Evolutionary conservation across 1,140 invertebrate genomes (phyloP), one percentile per base, ranked within the genome.

Genomic region (Cataglyphis hispanica): DNA sequence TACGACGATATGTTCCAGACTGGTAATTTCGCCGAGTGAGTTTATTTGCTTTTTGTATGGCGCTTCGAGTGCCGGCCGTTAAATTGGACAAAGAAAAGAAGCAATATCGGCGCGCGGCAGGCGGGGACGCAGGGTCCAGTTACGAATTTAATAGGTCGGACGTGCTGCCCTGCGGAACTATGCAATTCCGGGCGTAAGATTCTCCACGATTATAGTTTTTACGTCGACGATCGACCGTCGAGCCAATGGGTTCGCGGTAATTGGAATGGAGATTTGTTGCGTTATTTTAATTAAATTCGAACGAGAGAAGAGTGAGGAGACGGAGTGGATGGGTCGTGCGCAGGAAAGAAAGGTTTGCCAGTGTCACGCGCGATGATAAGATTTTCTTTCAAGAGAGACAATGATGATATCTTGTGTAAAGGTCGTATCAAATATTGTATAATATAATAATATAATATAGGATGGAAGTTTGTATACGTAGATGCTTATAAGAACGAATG

Each of bases 201-300:
- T 40, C 63, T 81, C 34, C 46, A 74, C 69, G 67, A 53, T 89
- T 91, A 88, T 89, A 80, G 87, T 90, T 87, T 90, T 85, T 78
- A 67, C 76, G 89, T 60, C 50, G 43, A 50, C 75, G 50, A 37
- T n/a, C n/a, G n/a, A 37, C 13, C 34, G 56, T 11, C 37, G 22
- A 13, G 37, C 27, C 61, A 46, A 46, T 13, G 50, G 53, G 58
- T 40, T 37, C 72, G 74, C 80, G 64, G 87, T 89, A 91, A 89
- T 91, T 91, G 85, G 80, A 91, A 89, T 63, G 84, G 70, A 69
- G 89, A 89, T 91, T 89, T 89, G 84, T 86, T 85, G 84, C 84
- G 84, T 86, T 86, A 87, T 89, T 92, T 91, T 87, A 91, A 91
- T 90, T 84, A 90, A 91, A 91, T 89, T 88, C 64, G 77, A 83